Percentiles rank a stretch among this genome's conserved stretches.
phyloP scores from a whole-genome alignment of 2,113 vertebrate species.

The Diglossa brunneiventris region DNA sequence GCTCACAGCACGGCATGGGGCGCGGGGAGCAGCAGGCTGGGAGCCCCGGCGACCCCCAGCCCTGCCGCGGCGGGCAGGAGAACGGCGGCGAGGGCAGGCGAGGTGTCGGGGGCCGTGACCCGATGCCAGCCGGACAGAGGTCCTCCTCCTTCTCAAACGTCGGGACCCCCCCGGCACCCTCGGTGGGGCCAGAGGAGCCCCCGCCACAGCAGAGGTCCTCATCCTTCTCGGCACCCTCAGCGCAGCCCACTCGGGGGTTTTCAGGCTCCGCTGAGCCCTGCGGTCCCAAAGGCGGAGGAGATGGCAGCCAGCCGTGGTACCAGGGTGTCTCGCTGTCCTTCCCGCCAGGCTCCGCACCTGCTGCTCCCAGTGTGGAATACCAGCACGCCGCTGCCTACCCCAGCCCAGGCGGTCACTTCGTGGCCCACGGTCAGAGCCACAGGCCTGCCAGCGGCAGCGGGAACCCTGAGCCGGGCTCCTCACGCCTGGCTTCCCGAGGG shows the following conservation, averaged over 20 bases:
- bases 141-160: slow-evolving; percentile 54
- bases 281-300: background rate
- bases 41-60: background rate
- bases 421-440: slow-evolving; percentile 51
- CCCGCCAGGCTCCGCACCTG: background rate
- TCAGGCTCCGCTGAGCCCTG: background rate
- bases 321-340: slow-evolving; percentile 41
- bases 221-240: slow-evolving; percentile 11
- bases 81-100: background rate
- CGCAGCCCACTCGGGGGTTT: background rate
- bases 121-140: background rate
- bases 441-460: background rate
- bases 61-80: slow-evolving; percentile 11
- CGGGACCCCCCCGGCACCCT: background rate
- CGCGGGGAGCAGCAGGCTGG: background rate
- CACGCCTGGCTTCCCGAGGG: background rate
- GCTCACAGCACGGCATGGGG: background rate
- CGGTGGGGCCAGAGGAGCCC: background rate
- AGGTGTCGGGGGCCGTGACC: background rate
- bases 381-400: background rate
- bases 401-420: background rate
- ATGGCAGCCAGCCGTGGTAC: slow-evolving; percentile 32
- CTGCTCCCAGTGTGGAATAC: background rate
- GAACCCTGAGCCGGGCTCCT: background rate
- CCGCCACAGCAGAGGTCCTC: slow-evolving; percentile 27